phyloP scores from a whole-genome alignment of 2,113 vertebrate genomes.

The Hemicordylus capensis region DNA sequence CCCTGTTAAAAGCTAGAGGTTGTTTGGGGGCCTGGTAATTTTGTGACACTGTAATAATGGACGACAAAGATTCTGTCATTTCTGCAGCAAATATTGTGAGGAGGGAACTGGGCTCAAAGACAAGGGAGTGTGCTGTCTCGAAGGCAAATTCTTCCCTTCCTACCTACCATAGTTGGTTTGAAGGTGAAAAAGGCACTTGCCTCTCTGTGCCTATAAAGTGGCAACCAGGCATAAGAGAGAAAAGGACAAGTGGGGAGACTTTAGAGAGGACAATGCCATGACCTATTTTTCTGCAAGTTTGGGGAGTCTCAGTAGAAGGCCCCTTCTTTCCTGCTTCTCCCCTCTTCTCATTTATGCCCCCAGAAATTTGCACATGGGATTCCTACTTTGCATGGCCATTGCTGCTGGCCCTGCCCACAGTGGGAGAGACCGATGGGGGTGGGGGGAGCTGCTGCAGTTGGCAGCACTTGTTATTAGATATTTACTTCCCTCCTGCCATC shows the following conservation, averaged over 20 bases:
- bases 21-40: conserved; percentile 50
- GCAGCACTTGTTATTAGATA: too few relatives aligned
- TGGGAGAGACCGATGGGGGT: too few relatives aligned
- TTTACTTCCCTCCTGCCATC: too few relatives aligned
- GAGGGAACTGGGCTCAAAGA: too few relatives aligned
- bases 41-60: not conserved
- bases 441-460: too few relatives aligned
- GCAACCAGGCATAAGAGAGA: not conserved
- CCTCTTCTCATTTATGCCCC: not conserved
- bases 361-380: too few relatives aligned
- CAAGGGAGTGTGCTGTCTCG: not conserved
- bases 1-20: conserved; percentile 59
- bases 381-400: too few relatives aligned
- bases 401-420: too few relatives aligned
- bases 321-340: not conserved
- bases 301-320: not conserved
- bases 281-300: not conserved
- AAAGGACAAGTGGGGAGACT: not conserved
- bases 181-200: too few relatives aligned
- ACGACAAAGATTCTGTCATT: not conserved
- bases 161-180: not conserved
- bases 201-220: not conserved
- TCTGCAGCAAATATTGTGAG: not conserved
- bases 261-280: not conserved
- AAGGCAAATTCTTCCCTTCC: not conserved